Base-by-base conservation (phyloP, 2,113 vertebrate genomes). In the Ifrita kowaldi region DNA sequence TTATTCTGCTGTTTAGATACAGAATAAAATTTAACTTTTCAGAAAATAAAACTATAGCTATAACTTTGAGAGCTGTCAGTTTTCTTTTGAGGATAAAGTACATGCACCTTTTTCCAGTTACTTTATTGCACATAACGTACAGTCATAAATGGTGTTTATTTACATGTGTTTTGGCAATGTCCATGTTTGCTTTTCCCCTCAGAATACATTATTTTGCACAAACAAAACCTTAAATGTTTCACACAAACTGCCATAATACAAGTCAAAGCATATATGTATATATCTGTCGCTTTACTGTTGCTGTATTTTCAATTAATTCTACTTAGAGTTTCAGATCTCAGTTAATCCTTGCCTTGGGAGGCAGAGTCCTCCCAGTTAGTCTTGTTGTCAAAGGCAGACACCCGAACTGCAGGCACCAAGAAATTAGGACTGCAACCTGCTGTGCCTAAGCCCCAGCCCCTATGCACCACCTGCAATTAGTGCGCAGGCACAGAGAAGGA, bases 71-170 rank as follows among this genome's bases (percentile, higher is more conserved):
- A 89, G 87, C 93, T 85, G 79, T 93, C 93, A 64, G 82, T 60
- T 69, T 84, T 90, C 86, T 90, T 76, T 84, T 81, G 85, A 97
- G 89, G 94, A 96, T 93, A 95, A 97, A 96, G 96, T 95, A 95
- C 91, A 92, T 89, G 93, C 80, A 94, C 74, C 74, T 57, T 78
- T 95, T 93, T 97, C 97, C 97, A 97, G 96, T 93, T 96, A 96
- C 74, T 95, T 97, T 97, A 98, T 94, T 97, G 97, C 95, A 97
- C 95, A 93, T 96, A 57, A 73, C 75, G 91, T 96, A 97, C 96
- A 97, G 94, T 90, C 89, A 93, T 70, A 87, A 81, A 92, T 55
- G 82, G 76, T 85, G 96, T 84, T 94, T 90, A 76, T 95, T 97
- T 96, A 97, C 95, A 95, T 15, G 90, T 80, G 83, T 95, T 95